Evolutionary conservation across 1,140 invertebrate genomes (phyloP).

Genomic region (Cheumatopsyche charites): DNA sequence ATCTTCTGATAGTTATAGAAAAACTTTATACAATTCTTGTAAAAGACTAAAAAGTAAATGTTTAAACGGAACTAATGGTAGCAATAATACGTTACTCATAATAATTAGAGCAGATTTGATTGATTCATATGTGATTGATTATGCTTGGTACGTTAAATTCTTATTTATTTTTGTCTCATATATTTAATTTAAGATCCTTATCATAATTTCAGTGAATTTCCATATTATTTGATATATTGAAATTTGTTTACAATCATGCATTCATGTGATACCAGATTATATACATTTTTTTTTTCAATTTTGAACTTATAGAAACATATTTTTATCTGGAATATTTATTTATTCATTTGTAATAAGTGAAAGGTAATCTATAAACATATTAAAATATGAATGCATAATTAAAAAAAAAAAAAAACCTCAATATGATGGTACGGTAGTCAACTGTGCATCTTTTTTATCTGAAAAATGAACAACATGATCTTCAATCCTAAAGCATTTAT

Average conservation of each 20-base stretch:
- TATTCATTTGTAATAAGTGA: too few species aligned
- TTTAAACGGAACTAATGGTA: background rate
- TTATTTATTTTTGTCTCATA: background rate
- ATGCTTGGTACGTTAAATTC: conserved; percentile 40
- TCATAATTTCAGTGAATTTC: too few species aligned
- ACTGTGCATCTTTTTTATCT: too few species aligned
- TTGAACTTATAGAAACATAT: conserved; percentile 6
- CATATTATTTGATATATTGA: too few species aligned
- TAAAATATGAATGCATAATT: too few species aligned
- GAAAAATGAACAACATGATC: too few species aligned
- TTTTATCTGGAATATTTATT: too few species aligned
- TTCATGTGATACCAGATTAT: background rate
- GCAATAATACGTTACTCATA: background rate
- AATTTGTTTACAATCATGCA: background rate
- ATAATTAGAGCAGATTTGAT: conserved; percentile 27
- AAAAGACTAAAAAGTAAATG: conserved; percentile 19
- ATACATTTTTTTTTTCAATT: background rate
- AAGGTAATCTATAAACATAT: too few species aligned
- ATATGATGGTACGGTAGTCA: too few species aligned
- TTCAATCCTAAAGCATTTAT: too few species aligned
- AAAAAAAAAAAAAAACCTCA: too few species aligned
- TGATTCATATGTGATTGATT: conserved; percentile 46
- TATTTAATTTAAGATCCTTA: too few species aligned
- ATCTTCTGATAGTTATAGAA: conserved; percentile 36
- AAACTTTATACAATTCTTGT: background rate